These are phyloP conservation scores for Hydriomena furcata DNA, from an alignment of 2,888 invertebrate genomes.

Conservation along the genomic window DNA sequence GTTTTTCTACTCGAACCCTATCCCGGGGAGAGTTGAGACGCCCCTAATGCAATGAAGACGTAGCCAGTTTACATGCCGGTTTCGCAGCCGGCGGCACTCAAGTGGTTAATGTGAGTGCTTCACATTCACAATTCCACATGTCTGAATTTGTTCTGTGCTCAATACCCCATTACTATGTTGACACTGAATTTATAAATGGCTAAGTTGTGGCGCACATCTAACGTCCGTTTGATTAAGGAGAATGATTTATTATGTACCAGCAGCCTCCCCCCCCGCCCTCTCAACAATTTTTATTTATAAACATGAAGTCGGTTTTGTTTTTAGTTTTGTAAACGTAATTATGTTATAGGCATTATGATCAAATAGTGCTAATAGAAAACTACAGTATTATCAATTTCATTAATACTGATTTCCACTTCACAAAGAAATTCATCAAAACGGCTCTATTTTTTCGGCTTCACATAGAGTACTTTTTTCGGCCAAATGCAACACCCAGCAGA, in stretches of 20 bases:
- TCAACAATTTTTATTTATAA: too few relatives aligned
- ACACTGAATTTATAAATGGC: too few relatives aligned
- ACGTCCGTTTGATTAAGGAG: too few relatives aligned
- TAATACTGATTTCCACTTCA: too few relatives aligned
- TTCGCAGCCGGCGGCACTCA: conserved; percentile 45
- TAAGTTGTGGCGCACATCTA: too few relatives aligned
- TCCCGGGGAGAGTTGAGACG: conserved; percentile 46
- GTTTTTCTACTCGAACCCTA: not conserved
- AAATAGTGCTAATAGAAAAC: too few relatives aligned
- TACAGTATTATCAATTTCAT: too few relatives aligned
- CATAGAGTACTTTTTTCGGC: conserved; percentile 12
- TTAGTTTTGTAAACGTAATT: too few relatives aligned
- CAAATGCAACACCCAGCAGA: conserved; percentile 42
- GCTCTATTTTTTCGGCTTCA: not conserved
- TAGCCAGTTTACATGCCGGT: conserved; percentile 54
- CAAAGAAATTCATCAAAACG: conserved; percentile 3
- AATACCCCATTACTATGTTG: not conserved
- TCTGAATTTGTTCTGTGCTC: conserved; percentile 7
- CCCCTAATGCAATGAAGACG: conserved; percentile 66
- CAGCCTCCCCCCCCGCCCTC: too few relatives aligned
- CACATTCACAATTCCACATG: conserved; percentile 8
- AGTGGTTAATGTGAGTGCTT: conserved; percentile 36
- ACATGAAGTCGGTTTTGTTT: too few relatives aligned
- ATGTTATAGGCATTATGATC: too few relatives aligned
- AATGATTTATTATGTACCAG: too few relatives aligned